Evolutionary conservation across 2,113 vertebrate genomes (phyloP), one percentile per base, ranked within the genome.

Genomic region (Bubo scandiacus): DNA sequence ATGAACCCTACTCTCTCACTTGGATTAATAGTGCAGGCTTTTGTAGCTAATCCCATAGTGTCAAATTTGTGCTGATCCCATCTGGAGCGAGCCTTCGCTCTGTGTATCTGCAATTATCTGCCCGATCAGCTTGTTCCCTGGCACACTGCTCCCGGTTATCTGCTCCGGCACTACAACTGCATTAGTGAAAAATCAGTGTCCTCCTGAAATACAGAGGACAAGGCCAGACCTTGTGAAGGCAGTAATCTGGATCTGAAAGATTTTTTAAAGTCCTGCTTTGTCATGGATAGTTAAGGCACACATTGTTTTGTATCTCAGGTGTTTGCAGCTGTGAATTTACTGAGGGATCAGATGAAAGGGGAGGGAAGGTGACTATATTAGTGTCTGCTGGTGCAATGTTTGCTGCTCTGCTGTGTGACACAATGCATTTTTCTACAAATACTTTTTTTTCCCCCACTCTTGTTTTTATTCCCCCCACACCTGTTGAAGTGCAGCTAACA

Each of bases 111-210:
- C 42, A 14, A 12, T 34, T 14, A 2, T 27, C 34, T 38, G 40
- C n/a, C 30, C 2, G 1, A 16, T 17, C 17, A 73, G 6, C 32
- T 61, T 55, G 23, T n/a, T 58, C 25, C 25, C 10, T 51, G 25
- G 30, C 45, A 52, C 0, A 0, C 34, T 70, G n/a, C 34, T 67
- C 30, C 47, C 29, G 0, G 5, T 55, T 72, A 68, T 49, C 54
- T 75, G 29, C 47, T 27, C 0, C 2, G 38, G n/a, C 12, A 40
- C n/a, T 66, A 11, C 36, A 27, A 2, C 32, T 34, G 47, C 19
- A 4, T 21, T 36, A 32, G 34, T 17, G 38, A 81, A 73, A 67
- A 73, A 26, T 12, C 14, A 5, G 8, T 26, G 45, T 43, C 42
- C 34, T 72, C 34, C 40, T 43, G 58, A 57, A 80, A 61, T 0